phyloP scores from a whole-genome alignment of 2,888 invertebrate species.

The Miltochrista miniata region DNA sequence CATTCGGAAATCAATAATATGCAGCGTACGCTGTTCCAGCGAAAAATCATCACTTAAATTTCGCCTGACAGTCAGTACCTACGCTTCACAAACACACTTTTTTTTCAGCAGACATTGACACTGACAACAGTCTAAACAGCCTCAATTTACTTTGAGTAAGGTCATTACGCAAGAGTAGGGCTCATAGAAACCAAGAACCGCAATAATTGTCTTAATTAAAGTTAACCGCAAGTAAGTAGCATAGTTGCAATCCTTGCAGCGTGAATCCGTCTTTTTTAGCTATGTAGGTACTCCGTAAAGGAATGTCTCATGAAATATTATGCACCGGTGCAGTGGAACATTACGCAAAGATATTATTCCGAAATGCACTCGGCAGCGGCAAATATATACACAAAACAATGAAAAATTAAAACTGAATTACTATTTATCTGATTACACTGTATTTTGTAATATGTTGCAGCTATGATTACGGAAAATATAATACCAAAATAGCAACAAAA shows the following conservation, averaged over 20 bases:
- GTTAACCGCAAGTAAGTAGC: constrained; percentile 11
- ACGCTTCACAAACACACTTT: not conserved
- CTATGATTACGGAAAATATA: too few relatives aligned
- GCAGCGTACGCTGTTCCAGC: too few relatives aligned
- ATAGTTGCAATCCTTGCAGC: constrained; percentile 23
- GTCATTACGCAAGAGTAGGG: constrained; percentile 19
- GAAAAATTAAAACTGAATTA: too few relatives aligned
- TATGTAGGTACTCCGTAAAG: not conserved
- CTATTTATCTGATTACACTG: too few relatives aligned
- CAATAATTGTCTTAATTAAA: constrained; percentile 25
- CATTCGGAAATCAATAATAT: too few relatives aligned
- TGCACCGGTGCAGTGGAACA: not conserved
- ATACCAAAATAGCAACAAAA: too few relatives aligned
- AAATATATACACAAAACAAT: too few relatives aligned
- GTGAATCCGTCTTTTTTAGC: constrained; percentile 26
- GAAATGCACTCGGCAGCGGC: not conserved
- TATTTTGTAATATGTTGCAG: too few relatives aligned
- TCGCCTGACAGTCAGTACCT: constrained; percentile 1
- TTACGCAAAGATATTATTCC: not conserved
- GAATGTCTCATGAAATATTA: constrained; percentile 3
- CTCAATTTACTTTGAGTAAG: constrained; percentile 8
- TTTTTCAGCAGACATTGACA: constrained; percentile 30
- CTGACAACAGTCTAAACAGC: constrained; percentile 15
- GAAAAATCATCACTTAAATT: not conserved
- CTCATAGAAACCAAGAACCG: constrained; percentile 6